Evolutionary conservation across 2,888 invertebrate genomes (phyloP), one percentile per base, ranked within the genome.

Genomic region (Zaprionus bogoriensis): DNA sequence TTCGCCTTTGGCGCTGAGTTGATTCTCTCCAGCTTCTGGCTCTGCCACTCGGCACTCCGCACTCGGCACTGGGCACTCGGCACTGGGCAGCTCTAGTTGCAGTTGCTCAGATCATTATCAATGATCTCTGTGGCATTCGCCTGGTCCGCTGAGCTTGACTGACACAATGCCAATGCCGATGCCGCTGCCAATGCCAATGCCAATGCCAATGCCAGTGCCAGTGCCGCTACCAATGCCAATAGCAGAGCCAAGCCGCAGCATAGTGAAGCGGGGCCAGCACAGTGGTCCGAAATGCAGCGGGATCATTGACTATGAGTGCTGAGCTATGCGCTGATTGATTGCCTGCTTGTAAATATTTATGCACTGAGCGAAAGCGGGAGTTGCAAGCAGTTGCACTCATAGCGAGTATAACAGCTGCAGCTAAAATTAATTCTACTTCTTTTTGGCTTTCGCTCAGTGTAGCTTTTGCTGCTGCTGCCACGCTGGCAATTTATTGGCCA

Each of bases 321-420:
- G 82, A 75, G 69, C 75, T 70, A 71, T 77, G 74, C 70, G 63
- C 79, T 84, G 84, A 84, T 84, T 84, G 84, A 84, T 84, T 87
- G 85, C 85, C 85, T 78, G 78, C 82, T 77, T 78, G 77, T 77
- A 72, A 77, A 74, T 77, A 74, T 68, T 72, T 77, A 55, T 55
- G 47, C 19, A 66, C 46, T 53, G 25, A 14, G 9, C 14, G 32
- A 36, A 36, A 36, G 17, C 3, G n/a, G 32, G 32, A 12, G 30
- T 6, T 3, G 1, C 3, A 3, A 9, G 28, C 10, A 28, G 32
- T 7, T 7, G 32, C 14, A 6, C n/a, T n/a, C n/a, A n/a, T n/a
- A n/a, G n/a, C n/a, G n/a, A n/a, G n/a, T n/a, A n/a, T n/a, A n/a
- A n/a, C n/a, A 53, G 41, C 23, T 48, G 38, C 19, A 36, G 17